These are phyloP conservation scores for Rhagoletis zephyria DNA, from an alignment of 1,140 invertebrate genomes.

Conservation along the genomic window DNA sequence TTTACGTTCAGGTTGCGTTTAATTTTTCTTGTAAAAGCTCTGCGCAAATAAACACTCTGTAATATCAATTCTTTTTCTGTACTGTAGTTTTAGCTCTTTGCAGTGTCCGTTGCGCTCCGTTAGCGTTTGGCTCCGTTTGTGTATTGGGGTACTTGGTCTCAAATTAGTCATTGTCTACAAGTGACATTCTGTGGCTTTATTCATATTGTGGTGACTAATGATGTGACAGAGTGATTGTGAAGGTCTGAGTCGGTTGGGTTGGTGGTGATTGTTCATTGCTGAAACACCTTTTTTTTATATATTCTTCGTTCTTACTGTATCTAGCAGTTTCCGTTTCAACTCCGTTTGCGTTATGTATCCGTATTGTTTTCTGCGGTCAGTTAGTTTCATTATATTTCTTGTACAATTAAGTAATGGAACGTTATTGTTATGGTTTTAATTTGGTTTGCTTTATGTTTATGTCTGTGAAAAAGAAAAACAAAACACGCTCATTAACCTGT, in stretches of 20 bases:
- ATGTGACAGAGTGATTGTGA: conserved; percentile 48
- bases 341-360: conserved; percentile 46
- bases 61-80: conserved; percentile 45
- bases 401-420: conserved; percentile 47
- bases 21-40: conserved; percentile 36
- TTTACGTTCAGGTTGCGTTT: conserved; percentile 28
- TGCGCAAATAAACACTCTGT: conserved; percentile 12
- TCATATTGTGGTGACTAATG: conserved; percentile 25
- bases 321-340: conserved; percentile 44
- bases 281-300: conserved; percentile 4
- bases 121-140: neutral
- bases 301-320: conserved; percentile 27
- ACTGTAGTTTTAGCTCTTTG: neutral
- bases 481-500: conserved; percentile 46
- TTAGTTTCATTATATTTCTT: conserved; percentile 43
- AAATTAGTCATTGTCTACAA: conserved; percentile 41
- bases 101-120: conserved; percentile 31
- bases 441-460: conserved; percentile 50
- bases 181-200: conserved; percentile 36
- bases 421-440: conserved; percentile 50
- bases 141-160: conserved; percentile 30
- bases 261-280: conserved; percentile 20
- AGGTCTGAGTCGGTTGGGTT: conserved; percentile 34
- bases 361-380: conserved; percentile 42
- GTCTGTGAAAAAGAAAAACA: conserved; percentile 52